Percentiles rank a stretch among this genome's conserved stretches.
phyloP scores from a whole-genome alignment of 2,797 vertebrate species.

The Cirrhinus mrigala region DNA sequence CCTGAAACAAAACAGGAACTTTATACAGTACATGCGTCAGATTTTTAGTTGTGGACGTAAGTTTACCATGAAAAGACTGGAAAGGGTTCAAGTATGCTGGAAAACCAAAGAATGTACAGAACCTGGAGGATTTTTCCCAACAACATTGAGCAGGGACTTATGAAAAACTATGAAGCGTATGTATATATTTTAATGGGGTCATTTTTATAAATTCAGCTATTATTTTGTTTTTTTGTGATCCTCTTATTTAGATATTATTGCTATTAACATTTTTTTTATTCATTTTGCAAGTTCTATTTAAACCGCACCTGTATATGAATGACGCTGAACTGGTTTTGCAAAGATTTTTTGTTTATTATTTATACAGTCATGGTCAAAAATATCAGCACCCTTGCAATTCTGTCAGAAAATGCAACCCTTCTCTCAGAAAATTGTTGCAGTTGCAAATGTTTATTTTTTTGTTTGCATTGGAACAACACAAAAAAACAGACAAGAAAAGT shows the following conservation, averaged over 20 bases:
- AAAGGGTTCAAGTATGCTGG: background rate
- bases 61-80: background rate
- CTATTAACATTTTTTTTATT: background rate
- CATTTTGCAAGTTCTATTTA: background rate
- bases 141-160: too few species aligned
- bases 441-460: too few species aligned
- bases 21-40: background rate
- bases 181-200: background rate
- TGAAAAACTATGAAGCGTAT: too few species aligned
- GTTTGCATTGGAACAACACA: too few species aligned
- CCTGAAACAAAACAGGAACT: conserved; percentile 73
- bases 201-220: background rate
- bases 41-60: background rate
- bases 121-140: background rate
- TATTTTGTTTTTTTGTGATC: background rate
- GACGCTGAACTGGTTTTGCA: background rate
- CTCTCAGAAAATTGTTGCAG: too few species aligned
- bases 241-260: background rate
- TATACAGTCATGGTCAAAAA: too few species aligned
- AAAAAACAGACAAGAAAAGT: too few species aligned
- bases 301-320: background rate
- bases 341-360: background rate
- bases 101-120: background rate
- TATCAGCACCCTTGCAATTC: too few species aligned
- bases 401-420: too few species aligned